Base-by-base conservation (phyloP, 2,113 vertebrate genomes). In the Chrysochloris asiatica region DNA sequence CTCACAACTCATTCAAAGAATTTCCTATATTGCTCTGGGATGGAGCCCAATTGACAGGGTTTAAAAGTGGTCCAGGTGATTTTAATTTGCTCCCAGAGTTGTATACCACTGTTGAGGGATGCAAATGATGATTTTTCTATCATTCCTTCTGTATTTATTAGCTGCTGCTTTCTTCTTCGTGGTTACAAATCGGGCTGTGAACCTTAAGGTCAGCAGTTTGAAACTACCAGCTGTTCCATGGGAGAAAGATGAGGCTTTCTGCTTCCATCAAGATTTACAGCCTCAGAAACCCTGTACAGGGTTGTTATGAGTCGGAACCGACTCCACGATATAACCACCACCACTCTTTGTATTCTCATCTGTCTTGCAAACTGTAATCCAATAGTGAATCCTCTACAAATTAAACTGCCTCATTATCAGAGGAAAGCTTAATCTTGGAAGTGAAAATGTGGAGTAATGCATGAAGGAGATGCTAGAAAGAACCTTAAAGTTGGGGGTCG, bases 1-100 rank as follows among this genome's bases (percentile, higher is more conserved):
- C 47, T 47, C 21, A n/a, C 38, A 26, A 73, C 36, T 89, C 87
- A 63, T 61, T 88, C 63, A 43, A 22, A 80, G 48, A 94, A 79
- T 76, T 85, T 93, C 28, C 48, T 86, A 4, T 77, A 81, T 86
- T 82, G 33, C 90, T 83, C 76, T 90, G 56, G 38, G 59, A 67
- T 90, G 56, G 47, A 89, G 14, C 43, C 83, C 90, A 78, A 63
- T 21, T 69, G 45, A 43, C 83, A 61, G 1, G 16, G n/a, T 86
- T 91, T 56, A 52, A 73, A 63, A 93, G 43, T 59, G 48, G n/a
- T 75, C 77, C 24, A 22, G 76, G 19, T 63, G 48, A 92, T 82
- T 79, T 69, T 86, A 4, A 47, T 76, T 14, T 47, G 59, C 50
- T 75, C 43, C 16, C 21, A 47, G 83, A 61, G 30, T 90, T 90